Evolutionary conservation across 1,140 invertebrate species (phyloP).

Genomic region (Triops longicaudatus): DNA sequence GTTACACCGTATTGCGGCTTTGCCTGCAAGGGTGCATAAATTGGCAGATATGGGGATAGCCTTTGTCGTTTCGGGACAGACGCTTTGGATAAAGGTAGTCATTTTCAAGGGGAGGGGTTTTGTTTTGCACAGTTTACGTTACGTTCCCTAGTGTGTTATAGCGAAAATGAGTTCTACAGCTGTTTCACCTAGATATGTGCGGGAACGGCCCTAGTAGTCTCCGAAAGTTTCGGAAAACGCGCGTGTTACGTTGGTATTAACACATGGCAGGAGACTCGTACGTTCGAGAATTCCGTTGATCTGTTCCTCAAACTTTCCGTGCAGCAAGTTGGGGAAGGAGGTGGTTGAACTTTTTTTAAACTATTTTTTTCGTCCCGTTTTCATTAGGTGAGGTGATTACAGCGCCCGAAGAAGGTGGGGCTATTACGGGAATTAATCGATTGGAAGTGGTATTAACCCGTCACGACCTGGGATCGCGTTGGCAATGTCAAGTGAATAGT

Average conservation of each 20-base stretch:
- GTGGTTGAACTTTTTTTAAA: neutral
- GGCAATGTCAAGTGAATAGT: conserved; percentile 54
- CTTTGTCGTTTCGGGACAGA: neutral
- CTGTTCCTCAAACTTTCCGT: neutral
- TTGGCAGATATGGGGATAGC: neutral
- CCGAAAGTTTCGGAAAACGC: too few species aligned
- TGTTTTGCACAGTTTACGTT: conserved; percentile 12
- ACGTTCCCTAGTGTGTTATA: neutral
- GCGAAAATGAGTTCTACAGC: conserved; percentile 4
- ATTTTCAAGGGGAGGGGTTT: neutral
- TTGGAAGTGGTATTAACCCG: conserved; percentile 59
- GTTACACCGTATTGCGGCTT: neutral
- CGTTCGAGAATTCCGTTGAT: neutral
- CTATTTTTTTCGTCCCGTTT: conserved; percentile 26
- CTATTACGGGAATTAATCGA: conserved; percentile 52
- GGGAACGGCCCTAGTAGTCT: too few species aligned
- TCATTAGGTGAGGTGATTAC: conserved; percentile 37
- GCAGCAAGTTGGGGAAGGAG: neutral
- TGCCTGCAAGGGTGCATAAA: neutral
- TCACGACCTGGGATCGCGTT: conserved; percentile 61
- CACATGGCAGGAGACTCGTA: too few species aligned
- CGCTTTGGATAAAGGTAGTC: neutral
- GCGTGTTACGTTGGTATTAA: too few species aligned
- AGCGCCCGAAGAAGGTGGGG: conserved; percentile 43
- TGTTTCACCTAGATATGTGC: too few species aligned